Conservation (phyloP, 2,888 invertebrate genomes). For the Spisula solida region DNA sequence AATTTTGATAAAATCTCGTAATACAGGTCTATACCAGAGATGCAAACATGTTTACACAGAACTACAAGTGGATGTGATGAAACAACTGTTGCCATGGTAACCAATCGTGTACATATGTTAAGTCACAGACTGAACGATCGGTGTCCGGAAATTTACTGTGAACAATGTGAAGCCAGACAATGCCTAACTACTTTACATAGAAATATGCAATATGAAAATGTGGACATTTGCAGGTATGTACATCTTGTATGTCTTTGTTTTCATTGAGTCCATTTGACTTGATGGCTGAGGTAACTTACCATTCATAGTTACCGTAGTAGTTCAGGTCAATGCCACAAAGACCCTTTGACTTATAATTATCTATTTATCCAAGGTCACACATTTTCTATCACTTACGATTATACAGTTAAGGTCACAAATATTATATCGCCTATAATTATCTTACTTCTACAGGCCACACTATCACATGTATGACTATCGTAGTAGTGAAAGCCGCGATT, state of each 20-base stretch:
- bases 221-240: constrained; percentile 59
- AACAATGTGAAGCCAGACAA: constrained; percentile 56
- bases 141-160: constrained; percentile 63
- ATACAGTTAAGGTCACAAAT: too few species aligned
- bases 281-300: too few species aligned
- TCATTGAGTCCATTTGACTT: too few species aligned
- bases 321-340: too few species aligned
- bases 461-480: too few species aligned
- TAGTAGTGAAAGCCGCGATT: too few species aligned
- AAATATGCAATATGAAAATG: constrained; percentile 55
- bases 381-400: too few species aligned
- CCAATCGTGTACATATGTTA: constrained; percentile 30
- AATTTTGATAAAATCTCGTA: neutral
- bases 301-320: too few species aligned
- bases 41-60: constrained; percentile 59
- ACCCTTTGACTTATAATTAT: too few species aligned
- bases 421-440: too few species aligned
- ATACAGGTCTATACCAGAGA: constrained; percentile 53
- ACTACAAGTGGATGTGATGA: constrained; percentile 60
- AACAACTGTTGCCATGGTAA: constrained; percentile 22
- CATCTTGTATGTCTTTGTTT: neutral
- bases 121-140: constrained; percentile 49
- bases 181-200: constrained; percentile 49
- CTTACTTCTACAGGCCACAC: too few species aligned
- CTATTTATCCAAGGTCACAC: too few species aligned